Evolutionary conservation across 1,140 invertebrate genomes (phyloP).

Genomic region (Leptoteleia sp.): DNA sequence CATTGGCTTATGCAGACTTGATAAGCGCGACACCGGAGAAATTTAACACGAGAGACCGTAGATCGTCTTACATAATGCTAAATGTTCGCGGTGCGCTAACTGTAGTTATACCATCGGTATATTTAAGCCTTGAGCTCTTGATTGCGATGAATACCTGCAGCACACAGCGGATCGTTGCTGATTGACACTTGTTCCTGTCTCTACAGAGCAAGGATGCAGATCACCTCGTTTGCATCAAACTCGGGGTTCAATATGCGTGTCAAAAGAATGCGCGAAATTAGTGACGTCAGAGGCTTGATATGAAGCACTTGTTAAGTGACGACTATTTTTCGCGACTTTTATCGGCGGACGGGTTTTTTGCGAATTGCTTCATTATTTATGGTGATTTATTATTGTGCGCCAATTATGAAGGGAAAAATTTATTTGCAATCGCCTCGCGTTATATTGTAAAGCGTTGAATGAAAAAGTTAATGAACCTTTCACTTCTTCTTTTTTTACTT

Average conservation of each 20-base stretch:
- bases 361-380: slow-evolving; percentile 26
- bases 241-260: slow-evolving; percentile 38
- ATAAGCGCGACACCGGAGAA: slow-evolving; percentile 14
- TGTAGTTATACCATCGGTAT: slow-evolving; percentile 38
- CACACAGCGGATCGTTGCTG: slow-evolving; percentile 66
- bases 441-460: too few relatives aligned
- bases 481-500: too few relatives aligned
- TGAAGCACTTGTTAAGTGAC: slow-evolving; percentile 36
- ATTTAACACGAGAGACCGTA: slow-evolving; percentile 8
- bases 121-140: slow-evolving; percentile 60
- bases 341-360: slow-evolving; percentile 6
- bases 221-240: slow-evolving; percentile 53
- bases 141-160: slow-evolving; percentile 64
- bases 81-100: slow-evolving; percentile 43
- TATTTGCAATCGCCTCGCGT: background rate
- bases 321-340: slow-evolving; percentile 21
- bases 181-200: slow-evolving; percentile 78
- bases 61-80: slow-evolving; percentile 47
- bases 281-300: slow-evolving; percentile 33
- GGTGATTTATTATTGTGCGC: slow-evolving; percentile 26
- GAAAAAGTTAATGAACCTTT: too few relatives aligned
- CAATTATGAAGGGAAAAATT: slow-evolving; percentile 1
- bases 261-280: slow-evolving; percentile 54
- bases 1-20: background rate
- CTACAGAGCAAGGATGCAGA: slow-evolving; percentile 53